These are phyloP conservation scores for Phyllostomus hastatus DNA, from an alignment of 2,113 vertebrate species.

Conservation along the genomic window DNA sequence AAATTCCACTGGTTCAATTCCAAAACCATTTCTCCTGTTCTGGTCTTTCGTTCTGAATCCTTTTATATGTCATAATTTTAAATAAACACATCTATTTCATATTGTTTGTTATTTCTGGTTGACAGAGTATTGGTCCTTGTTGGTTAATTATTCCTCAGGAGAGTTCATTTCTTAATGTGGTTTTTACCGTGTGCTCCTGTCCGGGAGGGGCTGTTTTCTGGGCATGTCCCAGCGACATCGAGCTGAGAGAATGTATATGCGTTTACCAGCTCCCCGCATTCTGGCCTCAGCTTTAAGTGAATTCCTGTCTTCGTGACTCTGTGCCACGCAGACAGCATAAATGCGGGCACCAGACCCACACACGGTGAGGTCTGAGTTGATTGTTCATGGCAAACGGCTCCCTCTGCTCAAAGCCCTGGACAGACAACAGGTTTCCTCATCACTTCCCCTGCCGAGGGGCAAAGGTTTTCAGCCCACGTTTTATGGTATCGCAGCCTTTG, in stretches of 20 bases:
- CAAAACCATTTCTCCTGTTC: background rate
- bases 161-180: background rate
- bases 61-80: background rate
- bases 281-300: background rate
- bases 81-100: background rate
- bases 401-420: background rate
- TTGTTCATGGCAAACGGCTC: background rate
- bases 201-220: background rate
- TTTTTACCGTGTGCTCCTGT: accelerated
- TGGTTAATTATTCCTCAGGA: background rate
- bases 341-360: background rate
- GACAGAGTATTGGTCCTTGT: background rate
- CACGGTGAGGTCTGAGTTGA: background rate
- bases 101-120: background rate
- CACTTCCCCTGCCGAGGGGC: background rate
- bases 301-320: background rate
- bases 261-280: background rate
- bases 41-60: background rate
- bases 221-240: background rate
- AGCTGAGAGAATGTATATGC: background rate
- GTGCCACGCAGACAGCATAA: background rate
- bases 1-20: background rate
- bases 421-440: background rate
- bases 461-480: accelerated
- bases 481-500: accelerated